Evolutionary conservation across 2,888 invertebrate genomes (phyloP), one percentile per base, ranked within the genome.

Genomic region (Anticlea derivata): DNA sequence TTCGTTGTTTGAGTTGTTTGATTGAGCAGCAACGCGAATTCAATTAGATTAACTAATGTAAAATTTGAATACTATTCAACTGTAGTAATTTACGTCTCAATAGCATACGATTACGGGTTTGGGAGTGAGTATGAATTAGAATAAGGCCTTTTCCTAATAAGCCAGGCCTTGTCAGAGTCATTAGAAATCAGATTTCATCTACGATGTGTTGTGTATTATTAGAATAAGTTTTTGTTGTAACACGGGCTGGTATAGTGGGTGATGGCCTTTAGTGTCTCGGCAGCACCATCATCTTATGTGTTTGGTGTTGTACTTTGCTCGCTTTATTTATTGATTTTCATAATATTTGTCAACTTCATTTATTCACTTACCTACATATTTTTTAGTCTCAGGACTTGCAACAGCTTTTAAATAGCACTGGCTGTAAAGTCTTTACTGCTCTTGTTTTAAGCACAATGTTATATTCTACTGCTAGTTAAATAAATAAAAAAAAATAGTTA

Each of bases 211-310:
- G 38, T 31, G 7, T 12, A 8, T 17, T 17, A 17, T 17, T 17
- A 0, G 11, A 20, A 13, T 7, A n/a, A 10, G 35, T 20, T 7
- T 13, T 35, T 24, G 1, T 35, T 24, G 6, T 44, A 30, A 22
- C 31, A 46, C 35, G 31, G 45, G 22, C 26, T 51, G 46, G 46
- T 46, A 26, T 41, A 29, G 20, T 46, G 24, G 1, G 22, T 10
- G 7, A 41, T 11, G 23, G 27, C 12, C 8, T 20, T 60, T 68
- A 23, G 13, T 79, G 71, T 79, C 77, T 63, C 68, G 68, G 72
- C 73, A 70, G 73, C 74, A 79, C 76, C 80, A 80, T 75, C 70
- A 47, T 11, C 30, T 11, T n/a, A 37, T 45, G 23, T 50, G 24
- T 29, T 46, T 11, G 24, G 11, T 47, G 8, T 40, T 23, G 24